These are phyloP conservation scores for Boloria selene DNA, from an alignment of 2,888 invertebrate species.

Conservation along the genomic window DNA sequence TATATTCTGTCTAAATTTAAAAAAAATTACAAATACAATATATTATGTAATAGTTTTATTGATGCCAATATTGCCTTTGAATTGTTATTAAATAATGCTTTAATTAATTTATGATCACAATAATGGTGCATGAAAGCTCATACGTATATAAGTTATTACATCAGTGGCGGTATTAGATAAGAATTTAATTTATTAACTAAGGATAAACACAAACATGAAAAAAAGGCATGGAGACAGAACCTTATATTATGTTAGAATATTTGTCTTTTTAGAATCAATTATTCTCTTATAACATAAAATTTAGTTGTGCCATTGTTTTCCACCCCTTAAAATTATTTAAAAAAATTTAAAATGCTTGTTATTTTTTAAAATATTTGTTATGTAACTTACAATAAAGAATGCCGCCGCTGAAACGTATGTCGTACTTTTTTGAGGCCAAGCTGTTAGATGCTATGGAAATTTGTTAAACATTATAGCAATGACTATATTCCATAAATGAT, in stretches of 20 bases:
- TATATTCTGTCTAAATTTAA: too few relatives aligned
- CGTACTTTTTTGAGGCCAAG: conserved; percentile 52
- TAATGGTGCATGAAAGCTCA: conserved; percentile 45
- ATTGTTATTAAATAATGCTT: conserved; percentile 38
- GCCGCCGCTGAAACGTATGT: conserved; percentile 12
- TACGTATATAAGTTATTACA: conserved; percentile 60
- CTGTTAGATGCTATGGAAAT: conserved; percentile 60
- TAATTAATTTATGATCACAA: conserved; percentile 36
- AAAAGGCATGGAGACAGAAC: too few relatives aligned
- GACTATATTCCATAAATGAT: conserved; percentile 65
- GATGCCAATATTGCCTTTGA: conserved; percentile 66
- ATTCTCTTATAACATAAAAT: background rate
- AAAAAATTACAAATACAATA: background rate
- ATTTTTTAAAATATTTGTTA: background rate
- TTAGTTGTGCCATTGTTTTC: conserved; percentile 1
- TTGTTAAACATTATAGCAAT: conserved; percentile 62
- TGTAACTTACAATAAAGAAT: background rate
- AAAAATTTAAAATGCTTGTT: background rate
- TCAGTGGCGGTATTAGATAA: conserved; percentile 13
- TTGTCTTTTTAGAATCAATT: background rate
- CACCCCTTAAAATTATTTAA: background rate
- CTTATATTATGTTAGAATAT: too few relatives aligned
- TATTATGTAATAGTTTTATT: conserved; percentile 28
- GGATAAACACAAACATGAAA: too few relatives aligned
- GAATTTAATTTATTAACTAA: background rate